Percentiles rank a stretch among this genome's conserved stretches.
Conservation (phyloP, 1,140 invertebrate genomes). For the Polypedilum pembai region DNA sequence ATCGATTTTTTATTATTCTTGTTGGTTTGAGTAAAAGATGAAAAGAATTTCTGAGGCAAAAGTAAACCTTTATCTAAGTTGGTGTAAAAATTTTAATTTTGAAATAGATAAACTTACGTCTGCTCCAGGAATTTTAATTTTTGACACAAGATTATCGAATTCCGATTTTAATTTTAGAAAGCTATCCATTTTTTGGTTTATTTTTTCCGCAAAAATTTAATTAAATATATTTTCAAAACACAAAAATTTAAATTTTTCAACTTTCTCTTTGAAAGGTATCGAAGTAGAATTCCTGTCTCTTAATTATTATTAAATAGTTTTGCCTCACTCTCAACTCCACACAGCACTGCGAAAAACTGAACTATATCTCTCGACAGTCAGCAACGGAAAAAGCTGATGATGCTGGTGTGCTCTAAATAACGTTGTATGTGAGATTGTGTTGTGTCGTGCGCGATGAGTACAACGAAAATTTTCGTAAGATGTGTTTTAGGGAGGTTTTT, state of each 20-base stretch:
- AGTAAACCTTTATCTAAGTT: no score
- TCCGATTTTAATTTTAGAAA: constrained; percentile 15
- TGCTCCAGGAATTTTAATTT: constrained; percentile 20
- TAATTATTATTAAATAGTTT: not conserved
- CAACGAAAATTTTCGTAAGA: constrained; percentile 6
- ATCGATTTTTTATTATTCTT: not conserved
- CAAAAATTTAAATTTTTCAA: not conserved
- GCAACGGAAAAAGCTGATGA: constrained; percentile 20
- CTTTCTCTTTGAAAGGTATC: not conserved
- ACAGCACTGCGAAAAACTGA: constrained; percentile 3
- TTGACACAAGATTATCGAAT: constrained; percentile 18
- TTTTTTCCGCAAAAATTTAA: not conserved
- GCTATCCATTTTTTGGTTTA: not conserved
- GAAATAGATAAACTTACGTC: not conserved
- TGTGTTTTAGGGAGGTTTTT: not conserved
- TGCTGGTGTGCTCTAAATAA: not conserved
- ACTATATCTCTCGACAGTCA: constrained; percentile 23
- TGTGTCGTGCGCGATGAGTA: not conserved
- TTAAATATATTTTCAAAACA: not conserved
- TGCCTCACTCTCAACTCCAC: not conserved
- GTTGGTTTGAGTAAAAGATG: not conserved
- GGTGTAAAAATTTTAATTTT: not conserved
- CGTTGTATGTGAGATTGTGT: not conserved
- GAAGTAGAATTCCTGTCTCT: not conserved
- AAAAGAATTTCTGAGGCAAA: no score